Conservation (phyloP, 2,113 vertebrate genomes). For the Crotalus helleri region DNA sequence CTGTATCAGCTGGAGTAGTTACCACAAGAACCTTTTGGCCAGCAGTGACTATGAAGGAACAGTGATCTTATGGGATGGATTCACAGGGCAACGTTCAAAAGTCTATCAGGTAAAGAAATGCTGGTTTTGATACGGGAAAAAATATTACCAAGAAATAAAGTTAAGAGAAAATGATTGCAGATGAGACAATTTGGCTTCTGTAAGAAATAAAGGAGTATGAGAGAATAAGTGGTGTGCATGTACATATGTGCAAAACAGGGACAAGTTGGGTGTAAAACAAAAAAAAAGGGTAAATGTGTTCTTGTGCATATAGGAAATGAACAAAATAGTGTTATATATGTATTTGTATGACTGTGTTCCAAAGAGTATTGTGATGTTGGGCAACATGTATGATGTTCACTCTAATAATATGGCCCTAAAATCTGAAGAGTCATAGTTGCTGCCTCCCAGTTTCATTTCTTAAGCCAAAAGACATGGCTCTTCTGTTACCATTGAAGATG, state of each 20-base stretch:
- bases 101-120: conserved; percentile 88
- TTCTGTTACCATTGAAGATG: background rate
- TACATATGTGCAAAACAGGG: background rate
- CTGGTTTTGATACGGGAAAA: background rate
- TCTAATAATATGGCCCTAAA: background rate
- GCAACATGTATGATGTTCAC: background rate
- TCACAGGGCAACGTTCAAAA: conserved; percentile 96
- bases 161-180: background rate
- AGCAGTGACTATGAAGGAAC: conserved; percentile 99
- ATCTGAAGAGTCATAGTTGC: background rate
- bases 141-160: background rate
- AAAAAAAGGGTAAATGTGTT: background rate
- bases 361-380: background rate
- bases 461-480: background rate
- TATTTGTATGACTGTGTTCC: background rate
- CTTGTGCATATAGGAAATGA: background rate
- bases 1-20: conserved; percentile 99
- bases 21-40: conserved; percentile 97
- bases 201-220: background rate
- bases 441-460: background rate
- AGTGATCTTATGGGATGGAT: conserved; percentile 98
- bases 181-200: background rate
- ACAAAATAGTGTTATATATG: background rate
- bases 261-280: background rate
- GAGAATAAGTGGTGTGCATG: background rate